Conservation (phyloP, 2,113 vertebrate species). For the Brachyistius frenatus region DNA sequence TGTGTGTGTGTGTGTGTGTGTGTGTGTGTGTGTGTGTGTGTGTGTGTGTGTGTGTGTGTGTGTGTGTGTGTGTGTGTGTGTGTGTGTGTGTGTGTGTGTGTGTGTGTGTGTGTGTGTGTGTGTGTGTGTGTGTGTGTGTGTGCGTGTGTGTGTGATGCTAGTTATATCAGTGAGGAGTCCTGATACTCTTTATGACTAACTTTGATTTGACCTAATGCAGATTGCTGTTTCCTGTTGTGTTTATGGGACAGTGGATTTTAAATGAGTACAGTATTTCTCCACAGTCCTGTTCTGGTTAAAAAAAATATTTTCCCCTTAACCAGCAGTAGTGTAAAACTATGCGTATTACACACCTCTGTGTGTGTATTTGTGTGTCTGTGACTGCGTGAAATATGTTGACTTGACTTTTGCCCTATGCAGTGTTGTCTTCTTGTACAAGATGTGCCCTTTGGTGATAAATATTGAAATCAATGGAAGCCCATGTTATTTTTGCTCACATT, state of each 20-base stretch:
- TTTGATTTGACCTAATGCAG: slow-evolving; percentile 40
- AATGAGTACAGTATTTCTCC: slow-evolving; percentile 23
- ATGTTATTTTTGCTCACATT: not conserved
- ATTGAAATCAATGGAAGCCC: slow-evolving; percentile 12
- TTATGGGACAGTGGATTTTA: slow-evolving; percentile 1
- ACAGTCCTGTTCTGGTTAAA: slow-evolving; percentile 3
- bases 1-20: slow-evolving; percentile 30
- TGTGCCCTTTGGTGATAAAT: not conserved
- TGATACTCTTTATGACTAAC: slow-evolving; percentile 18
- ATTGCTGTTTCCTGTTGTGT: slow-evolving; percentile 25
- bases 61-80: slow-evolving; percentile 26
- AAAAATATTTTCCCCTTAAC: not conserved
- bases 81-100: slow-evolving; percentile 19
- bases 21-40: slow-evolving; percentile 26
- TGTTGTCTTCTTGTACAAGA: slow-evolving; percentile 13
- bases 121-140: slow-evolving; percentile 25
- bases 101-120: slow-evolving; percentile 17
- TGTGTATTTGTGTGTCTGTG: not conserved
- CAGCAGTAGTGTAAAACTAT: slow-evolving; percentile 4
- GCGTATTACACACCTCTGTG: not conserved
- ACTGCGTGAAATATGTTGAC: not conserved
- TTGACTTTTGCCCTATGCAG: not conserved
- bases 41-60: slow-evolving; percentile 33
- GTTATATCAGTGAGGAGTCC: slow-evolving; percentile 21
- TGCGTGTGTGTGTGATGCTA: slow-evolving; percentile 16